A percentile compares a stretch with the other conserved stretches of the same genome.
These are phyloP conservation scores for Drosophila albomicans DNA, from an alignment of 1,140 invertebrate species.

Conservation along the genomic window DNA sequence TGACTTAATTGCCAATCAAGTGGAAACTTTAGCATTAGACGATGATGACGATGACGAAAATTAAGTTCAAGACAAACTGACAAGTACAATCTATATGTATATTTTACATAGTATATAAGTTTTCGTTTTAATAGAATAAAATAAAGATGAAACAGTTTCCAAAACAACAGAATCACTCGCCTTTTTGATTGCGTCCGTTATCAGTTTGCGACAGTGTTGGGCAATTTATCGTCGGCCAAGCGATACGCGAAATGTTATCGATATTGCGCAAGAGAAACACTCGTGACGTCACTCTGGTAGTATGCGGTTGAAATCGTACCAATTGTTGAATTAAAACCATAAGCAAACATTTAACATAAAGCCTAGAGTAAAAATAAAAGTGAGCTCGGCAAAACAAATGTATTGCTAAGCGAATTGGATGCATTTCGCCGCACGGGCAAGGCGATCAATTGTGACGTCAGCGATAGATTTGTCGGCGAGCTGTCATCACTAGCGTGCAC, in stretches of 20 bases:
- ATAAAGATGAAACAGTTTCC: too few species aligned
- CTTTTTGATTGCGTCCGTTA: conserved; percentile 7
- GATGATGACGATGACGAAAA: background rate
- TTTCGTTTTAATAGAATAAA: too few species aligned
- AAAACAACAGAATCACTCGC: too few species aligned
- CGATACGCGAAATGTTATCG: conserved; percentile 11
- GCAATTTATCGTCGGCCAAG: background rate
- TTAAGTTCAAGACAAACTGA: too few species aligned
- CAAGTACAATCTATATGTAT: background rate
- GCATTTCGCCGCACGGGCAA: background rate
- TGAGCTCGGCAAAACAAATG: background rate
- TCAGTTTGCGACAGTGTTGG: conserved; percentile 2
- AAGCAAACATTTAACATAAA: background rate
- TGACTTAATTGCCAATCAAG: conserved; percentile 29
- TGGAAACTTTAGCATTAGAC: conserved; percentile 43
- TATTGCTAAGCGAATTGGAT: background rate
- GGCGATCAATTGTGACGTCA: conserved; percentile 25
- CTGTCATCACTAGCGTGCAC: conserved; percentile 38
- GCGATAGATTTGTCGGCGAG: conserved; percentile 14
- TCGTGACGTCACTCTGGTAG: conserved; percentile 20
- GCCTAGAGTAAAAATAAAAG: background rate
- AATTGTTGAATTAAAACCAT: conserved; percentile 24
- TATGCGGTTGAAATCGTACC: background rate
- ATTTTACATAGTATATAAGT: background rate
- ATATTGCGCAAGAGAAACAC: conserved; percentile 3